Conservation (phyloP, 2,113 vertebrate species). For the Cairina moschata region DNA sequence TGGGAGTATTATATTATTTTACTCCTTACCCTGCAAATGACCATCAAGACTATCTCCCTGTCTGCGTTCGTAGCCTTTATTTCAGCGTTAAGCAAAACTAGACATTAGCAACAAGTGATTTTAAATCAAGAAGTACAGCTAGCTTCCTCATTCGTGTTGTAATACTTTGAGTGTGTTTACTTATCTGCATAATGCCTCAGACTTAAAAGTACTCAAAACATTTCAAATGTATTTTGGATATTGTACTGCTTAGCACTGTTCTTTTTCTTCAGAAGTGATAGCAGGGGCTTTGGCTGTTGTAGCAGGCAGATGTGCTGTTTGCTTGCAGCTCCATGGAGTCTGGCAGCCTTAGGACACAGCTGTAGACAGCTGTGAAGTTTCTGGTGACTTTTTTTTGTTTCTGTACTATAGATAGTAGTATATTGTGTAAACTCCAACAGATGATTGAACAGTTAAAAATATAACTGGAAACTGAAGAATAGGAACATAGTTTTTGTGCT, state of each 20-base stretch:
- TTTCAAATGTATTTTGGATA: not conserved
- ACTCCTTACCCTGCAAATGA: not conserved
- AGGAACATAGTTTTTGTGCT: not conserved
- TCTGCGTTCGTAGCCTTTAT: not conserved
- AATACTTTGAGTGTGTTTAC: not conserved
- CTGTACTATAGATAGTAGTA: not conserved
- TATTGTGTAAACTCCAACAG: not conserved
- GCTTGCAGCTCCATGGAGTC: not conserved
- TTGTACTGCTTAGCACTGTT: not conserved
- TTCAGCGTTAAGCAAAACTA: not conserved
- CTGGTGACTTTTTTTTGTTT: not conserved
- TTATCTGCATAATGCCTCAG: not conserved
- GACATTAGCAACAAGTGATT: not conserved
- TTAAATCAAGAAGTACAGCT: not conserved
- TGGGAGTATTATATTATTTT: not conserved
- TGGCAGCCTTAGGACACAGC: not conserved
- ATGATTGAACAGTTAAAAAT: conserved; percentile 3
- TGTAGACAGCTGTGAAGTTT: conserved; percentile 4
- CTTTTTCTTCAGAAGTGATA: not conserved
- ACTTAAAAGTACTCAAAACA: not conserved
- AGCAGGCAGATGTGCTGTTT: conserved; percentile 24
- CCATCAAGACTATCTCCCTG: not conserved
- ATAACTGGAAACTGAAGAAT: not conserved
- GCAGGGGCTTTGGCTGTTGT: not conserved
- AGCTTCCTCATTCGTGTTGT: not conserved